These are phyloP conservation scores for Charina bottae DNA, from an alignment of 2,113 vertebrate genomes.

Conservation along the genomic window DNA sequence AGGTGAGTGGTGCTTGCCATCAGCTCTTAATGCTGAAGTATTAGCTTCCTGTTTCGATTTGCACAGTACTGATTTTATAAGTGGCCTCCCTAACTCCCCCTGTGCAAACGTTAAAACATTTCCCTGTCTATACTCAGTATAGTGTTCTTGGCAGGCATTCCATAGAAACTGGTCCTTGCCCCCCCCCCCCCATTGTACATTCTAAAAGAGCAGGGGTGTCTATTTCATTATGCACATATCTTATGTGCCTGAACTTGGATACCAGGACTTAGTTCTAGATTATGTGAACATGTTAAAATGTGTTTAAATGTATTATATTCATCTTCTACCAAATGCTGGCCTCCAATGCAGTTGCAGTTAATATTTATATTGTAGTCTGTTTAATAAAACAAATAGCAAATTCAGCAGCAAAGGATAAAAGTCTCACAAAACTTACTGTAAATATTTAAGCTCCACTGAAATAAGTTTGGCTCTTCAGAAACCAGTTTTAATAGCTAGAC, in stretches of 20 bases:
- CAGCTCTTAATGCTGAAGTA: not conserved
- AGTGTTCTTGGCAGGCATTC: not conserved
- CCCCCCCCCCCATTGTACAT: not conserved
- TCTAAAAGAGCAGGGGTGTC: not conserved
- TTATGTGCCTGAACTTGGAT: not conserved
- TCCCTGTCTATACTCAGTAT: not conserved
- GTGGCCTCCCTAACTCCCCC: no score
- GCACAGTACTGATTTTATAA: not conserved
- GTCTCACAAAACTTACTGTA: not conserved
- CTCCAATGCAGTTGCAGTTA: not conserved
- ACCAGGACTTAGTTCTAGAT: not conserved
- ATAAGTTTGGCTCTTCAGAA: not conserved
- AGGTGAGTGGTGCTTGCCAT: slow-evolving; percentile 73
- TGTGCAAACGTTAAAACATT: not conserved
- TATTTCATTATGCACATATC: not conserved
- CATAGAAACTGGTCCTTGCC: not conserved
- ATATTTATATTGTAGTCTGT: not conserved
- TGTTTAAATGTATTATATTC: not conserved
- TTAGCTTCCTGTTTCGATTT: not conserved
- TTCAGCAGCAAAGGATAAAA: not conserved
- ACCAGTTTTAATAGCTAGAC: not conserved
- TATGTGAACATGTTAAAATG: not conserved
- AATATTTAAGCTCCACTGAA: not conserved
- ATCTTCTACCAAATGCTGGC: not conserved
- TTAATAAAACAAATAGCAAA: not conserved